Percentiles rank a stretch among this genome's conserved stretches.
phyloP scores from a whole-genome alignment of 2,797 vertebrate genomes.

The Leptoclinus maculatus region DNA sequence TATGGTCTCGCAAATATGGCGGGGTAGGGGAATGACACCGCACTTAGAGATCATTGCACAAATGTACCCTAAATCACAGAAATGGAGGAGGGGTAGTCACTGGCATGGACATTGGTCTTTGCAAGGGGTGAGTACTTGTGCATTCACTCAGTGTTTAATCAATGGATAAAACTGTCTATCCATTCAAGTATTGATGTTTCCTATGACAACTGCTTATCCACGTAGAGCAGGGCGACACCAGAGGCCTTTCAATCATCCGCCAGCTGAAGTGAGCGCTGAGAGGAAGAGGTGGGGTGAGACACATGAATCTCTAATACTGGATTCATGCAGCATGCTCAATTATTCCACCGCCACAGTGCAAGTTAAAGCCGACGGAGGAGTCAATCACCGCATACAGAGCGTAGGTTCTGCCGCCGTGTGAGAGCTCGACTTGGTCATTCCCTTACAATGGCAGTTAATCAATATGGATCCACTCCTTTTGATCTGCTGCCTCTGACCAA shows the following conservation, averaged over 20 bases:
- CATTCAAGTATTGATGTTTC: conserved; percentile 81
- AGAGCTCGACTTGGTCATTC: conserved; percentile 55
- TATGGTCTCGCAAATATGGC: conserved; percentile 66
- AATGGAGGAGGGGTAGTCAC: conserved; percentile 68
- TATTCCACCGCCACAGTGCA: conserved; percentile 57
- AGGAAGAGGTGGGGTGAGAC: conserved; percentile 49
- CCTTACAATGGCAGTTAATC: conserved; percentile 69
- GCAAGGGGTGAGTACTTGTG: conserved; percentile 67
- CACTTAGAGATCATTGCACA: conserved; percentile 81
- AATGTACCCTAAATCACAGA: conserved; percentile 80
- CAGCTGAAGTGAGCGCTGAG: conserved; percentile 57
- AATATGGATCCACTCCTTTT: conserved; percentile 69
- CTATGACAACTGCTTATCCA: conserved; percentile 83
- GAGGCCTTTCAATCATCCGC: conserved; percentile 78
- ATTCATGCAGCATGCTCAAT: conserved; percentile 69
- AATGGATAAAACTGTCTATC: conserved; percentile 84
- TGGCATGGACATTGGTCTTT: conserved; percentile 47
- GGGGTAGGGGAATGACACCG: conserved; percentile 69
- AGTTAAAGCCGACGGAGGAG: conserved; percentile 55
- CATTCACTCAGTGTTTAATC: conserved; percentile 84
- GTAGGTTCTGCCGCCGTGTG: conserved; percentile 35
- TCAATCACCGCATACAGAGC: conserved; percentile 56
- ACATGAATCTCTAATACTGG: conserved; percentile 64
- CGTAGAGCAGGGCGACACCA: conserved; percentile 72
- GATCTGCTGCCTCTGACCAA: conserved; percentile 69